Evolutionary conservation across 2,888 invertebrate genomes (phyloP).

Genomic region (Cataglyphis livida): DNA sequence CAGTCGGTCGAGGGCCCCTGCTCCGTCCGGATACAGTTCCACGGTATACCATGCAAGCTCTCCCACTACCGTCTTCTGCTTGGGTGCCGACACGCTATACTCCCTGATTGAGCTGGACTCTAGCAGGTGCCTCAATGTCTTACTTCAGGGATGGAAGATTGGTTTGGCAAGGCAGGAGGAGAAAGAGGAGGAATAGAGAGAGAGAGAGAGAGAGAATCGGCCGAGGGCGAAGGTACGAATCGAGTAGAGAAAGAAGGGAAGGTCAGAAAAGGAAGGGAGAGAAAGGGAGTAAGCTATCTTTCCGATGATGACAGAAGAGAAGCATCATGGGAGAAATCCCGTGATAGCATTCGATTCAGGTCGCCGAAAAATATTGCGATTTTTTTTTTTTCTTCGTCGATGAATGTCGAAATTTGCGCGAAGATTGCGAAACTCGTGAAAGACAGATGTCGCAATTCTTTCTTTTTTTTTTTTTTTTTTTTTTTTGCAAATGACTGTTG

Average conservation of each 20-base stretch:
- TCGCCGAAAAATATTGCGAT: not conserved
- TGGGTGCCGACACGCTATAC: slow-evolving; percentile 76
- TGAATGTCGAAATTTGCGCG: not conserved
- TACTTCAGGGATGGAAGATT: slow-evolving; percentile 84
- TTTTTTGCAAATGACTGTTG: not conserved
- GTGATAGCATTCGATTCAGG: not conserved
- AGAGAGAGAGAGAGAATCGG: slow-evolving; percentile 24
- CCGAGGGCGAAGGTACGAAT: slow-evolving; percentile 6
- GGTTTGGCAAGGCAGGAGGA: slow-evolving; percentile 75
- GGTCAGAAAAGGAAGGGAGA: slow-evolving; percentile 20
- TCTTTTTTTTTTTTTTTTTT: no score
- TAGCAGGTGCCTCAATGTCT: slow-evolving; percentile 85
- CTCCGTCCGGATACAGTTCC: slow-evolving; percentile 82
- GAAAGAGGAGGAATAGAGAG: slow-evolving; percentile 46
- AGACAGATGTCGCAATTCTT: not conserved
- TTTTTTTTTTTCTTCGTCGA: not conserved
- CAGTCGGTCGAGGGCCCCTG: slow-evolving; percentile 84
- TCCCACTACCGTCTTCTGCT: slow-evolving; percentile 82
- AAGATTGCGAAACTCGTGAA: not conserved
- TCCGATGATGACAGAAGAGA: slow-evolving; percentile 56
- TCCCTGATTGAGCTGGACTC: slow-evolving; percentile 83
- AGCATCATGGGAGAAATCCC: slow-evolving; percentile 5
- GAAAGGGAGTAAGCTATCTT: slow-evolving; percentile 47
- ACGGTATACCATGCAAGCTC: slow-evolving; percentile 80
- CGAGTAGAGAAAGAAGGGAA: not conserved